These are phyloP conservation scores for Yponomeuta evonymella DNA, from an alignment of 2,888 invertebrate genomes.

Conservation along the genomic window DNA sequence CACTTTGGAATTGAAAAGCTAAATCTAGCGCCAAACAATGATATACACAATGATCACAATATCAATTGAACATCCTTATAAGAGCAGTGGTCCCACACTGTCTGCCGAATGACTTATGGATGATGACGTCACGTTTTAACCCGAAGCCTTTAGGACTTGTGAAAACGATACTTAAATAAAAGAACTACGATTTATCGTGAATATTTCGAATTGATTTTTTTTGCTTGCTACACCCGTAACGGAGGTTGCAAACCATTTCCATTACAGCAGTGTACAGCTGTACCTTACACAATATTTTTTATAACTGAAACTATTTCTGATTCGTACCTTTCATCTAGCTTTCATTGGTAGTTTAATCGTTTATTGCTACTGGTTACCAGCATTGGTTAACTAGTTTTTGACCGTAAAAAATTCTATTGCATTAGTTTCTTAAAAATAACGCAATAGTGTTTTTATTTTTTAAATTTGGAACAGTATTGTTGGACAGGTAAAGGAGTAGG, in stretches of 20 bases:
- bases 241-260: no score
- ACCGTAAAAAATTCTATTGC: no score
- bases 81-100: slow-evolving; percentile 58
- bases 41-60: slow-evolving; percentile 59
- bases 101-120: slow-evolving; percentile 49
- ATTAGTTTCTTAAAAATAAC: neutral
- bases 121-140: slow-evolving; percentile 19
- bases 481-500: slow-evolving; percentile 40
- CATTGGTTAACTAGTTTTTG: no score
- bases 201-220: neutral
- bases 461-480: slow-evolving; percentile 10
- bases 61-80: slow-evolving; percentile 52
- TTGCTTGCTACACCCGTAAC: neutral
- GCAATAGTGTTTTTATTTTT: neutral
- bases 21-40: slow-evolving; percentile 53
- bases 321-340: no score
- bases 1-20: slow-evolving; percentile 66
- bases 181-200: neutral
- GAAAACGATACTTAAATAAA: neutral
- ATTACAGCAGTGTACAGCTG: no score
- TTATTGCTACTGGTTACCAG: no score
- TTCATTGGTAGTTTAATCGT: no score
- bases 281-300: no score
- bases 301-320: no score
- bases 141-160: neutral